A percentile compares a stretch with the other conserved stretches of the same genome.
Conservation (phyloP, 2,888 invertebrate species). For the Drosophila antonietae region DNA sequence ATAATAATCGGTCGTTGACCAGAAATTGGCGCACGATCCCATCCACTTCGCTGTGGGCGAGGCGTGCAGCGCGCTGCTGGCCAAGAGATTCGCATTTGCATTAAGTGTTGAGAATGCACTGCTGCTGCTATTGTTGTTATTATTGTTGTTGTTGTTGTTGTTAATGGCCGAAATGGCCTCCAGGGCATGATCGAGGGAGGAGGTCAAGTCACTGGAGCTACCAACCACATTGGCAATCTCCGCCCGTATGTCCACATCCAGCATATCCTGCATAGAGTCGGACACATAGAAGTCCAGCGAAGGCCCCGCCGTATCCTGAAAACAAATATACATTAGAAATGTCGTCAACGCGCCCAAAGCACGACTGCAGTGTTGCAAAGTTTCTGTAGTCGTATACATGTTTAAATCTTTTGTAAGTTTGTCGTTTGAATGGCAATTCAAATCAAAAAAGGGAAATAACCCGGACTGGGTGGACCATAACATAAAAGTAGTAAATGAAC, state of each 20-base stretch:
- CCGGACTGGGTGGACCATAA: too few species aligned
- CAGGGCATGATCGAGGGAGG: slow-evolving; percentile 84
- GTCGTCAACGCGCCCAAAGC: too few species aligned
- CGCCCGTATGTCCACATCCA: slow-evolving; percentile 94
- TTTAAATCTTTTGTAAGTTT: too few species aligned
- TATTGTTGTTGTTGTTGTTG: slow-evolving; percentile 54
- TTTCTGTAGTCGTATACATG: too few species aligned
- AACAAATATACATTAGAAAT: slow-evolving; percentile 51
- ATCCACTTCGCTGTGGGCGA: slow-evolving; percentile 75
- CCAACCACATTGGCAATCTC: slow-evolving; percentile 93
- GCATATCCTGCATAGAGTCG: slow-evolving; percentile 94
- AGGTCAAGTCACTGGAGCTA: slow-evolving; percentile 88
- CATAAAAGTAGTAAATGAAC: too few species aligned
- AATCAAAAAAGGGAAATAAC: too few species aligned
- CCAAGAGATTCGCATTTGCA: slow-evolving; percentile 62
- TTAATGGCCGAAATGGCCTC: slow-evolving; percentile 81
- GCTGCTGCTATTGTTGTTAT: slow-evolving; percentile 27
- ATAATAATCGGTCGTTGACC: slow-evolving; percentile 87
- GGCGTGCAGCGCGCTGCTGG: slow-evolving; percentile 65
- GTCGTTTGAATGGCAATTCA: too few species aligned
- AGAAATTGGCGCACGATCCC: slow-evolving; percentile 74
- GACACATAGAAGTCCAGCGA: slow-evolving; percentile 88
- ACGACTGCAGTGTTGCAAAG: too few species aligned
- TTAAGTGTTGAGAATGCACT: slow-evolving; percentile 46
- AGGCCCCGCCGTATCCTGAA: slow-evolving; percentile 86